Evolutionary conservation across 2,113 vertebrate species (phyloP).

Genomic region (Pangasianodon hypophthalmus): DNA sequence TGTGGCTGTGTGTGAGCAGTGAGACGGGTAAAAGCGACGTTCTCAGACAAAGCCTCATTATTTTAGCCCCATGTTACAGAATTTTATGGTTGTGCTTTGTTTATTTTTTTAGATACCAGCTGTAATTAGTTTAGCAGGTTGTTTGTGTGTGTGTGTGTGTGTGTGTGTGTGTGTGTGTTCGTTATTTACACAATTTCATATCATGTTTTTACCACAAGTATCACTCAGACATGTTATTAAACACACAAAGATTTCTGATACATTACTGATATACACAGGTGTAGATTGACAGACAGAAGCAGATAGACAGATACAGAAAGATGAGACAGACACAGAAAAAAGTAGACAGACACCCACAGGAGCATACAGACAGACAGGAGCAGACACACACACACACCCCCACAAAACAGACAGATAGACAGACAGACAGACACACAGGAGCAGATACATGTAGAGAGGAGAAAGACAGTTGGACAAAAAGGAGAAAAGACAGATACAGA

Average conservation of each 20-base stretch:
- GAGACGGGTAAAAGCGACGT: neutral
- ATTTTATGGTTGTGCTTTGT: neutral
- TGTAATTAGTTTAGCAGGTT: neutral
- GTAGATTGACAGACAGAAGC: neutral
- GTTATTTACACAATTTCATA: neutral
- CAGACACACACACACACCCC: no score
- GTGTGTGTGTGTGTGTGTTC: neutral
- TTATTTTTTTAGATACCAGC: neutral
- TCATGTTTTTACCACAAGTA: neutral
- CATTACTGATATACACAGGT: neutral
- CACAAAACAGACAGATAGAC: no score
- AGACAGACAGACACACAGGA: neutral
- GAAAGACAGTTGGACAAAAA: neutral
- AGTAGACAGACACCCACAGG: no score
- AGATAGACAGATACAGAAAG: neutral
- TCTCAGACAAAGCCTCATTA: conserved; percentile 14
- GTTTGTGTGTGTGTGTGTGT: conserved; percentile 6
- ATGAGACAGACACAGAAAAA: neutral
- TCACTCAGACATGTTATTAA: neutral
- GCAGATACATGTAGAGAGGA: neutral
- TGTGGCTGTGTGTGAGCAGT: neutral
- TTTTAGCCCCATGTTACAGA: neutral
- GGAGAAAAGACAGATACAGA: neutral
- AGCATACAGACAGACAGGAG: neutral
- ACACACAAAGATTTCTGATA: neutral